Evolutionary conservation across 1,140 invertebrate genomes (phyloP), one percentile per base, ranked within the genome.

Genomic region (Xylocopa sonorina): DNA sequence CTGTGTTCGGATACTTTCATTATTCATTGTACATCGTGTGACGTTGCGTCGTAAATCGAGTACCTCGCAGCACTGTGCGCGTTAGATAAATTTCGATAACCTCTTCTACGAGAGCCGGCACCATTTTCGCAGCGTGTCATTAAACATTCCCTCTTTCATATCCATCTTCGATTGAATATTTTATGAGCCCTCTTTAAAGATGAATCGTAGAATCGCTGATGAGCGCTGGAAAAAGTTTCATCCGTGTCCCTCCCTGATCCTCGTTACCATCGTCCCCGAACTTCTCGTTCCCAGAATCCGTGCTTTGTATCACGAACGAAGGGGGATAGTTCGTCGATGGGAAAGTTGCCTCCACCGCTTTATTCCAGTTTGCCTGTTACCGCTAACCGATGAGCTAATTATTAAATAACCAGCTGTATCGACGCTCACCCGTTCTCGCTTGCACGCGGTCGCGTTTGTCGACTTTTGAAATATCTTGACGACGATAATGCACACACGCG

Each of bases 131-230:
- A 32, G 43, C 32, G 34, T 27, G 53, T 78, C 66, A 60, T 78
- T 71, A 71, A 60, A 41, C 34, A 71, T 69, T 60, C 75, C 32
- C 24, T 69, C 34, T 78, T 60, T 71, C 55, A 71, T 69, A 71
- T 62, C 75, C 41, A 62, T 29, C 55, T 60, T 71, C 75, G 75
- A 78, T 78, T 71, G 75, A 78, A 78, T 71, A 78, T 78, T 78
- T 78, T 60, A 78, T 24, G 18, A 51, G 46, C 12, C 18, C 43
- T 58, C 71, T 71, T 78, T 50, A 71, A 68, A 51, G 18, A 43
- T 46, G 55, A 50, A 60, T 78, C 75, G 48, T 29, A n/a, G 46
- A 41, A 78, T 38, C 14, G 43, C 34, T 50, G 75, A 71, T 38
- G 53, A 60, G 60, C 3, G 29, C 29, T 16, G 34, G 29, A 12